Evolutionary conservation across 2,888 invertebrate genomes (phyloP), one percentile per base, ranked within the genome.

Genomic region (Rhimphoctona megacephalus): DNA sequence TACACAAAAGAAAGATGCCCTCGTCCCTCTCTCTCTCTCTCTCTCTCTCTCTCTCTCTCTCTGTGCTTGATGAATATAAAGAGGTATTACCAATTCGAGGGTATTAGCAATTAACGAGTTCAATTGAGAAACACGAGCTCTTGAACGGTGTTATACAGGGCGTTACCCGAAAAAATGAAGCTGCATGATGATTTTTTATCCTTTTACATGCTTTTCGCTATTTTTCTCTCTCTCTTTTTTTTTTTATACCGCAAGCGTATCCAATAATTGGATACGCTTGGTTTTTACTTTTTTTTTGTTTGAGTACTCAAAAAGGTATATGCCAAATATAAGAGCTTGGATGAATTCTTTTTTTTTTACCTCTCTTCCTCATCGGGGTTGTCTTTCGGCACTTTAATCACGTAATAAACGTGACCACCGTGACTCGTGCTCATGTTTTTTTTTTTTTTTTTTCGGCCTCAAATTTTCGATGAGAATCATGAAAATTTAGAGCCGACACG

Each of bases 401-500:
- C 96, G 94, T 97, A 97, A 94, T 96, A 97, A 89, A 97, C 94
- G 91, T 96, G 95, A 91, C 96, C 96, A 90, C 96, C 96, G 94
- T 96, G 96, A 87, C 95, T 95, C 89, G 95, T 95, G 88, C 96
- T 95, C 95, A 95, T 95, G 86, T 83, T 92, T 76, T 81, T 76
- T 43, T 81, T 14, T 36, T 33, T 5, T 7, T n/a, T 19, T 14
- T 67, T 52, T 64, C 43, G 61, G 17, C 9, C 39, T 79, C 57
- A 73, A 67, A 79, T 57, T 54, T 25, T 54, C 72, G 77, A 22
- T n/a, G 17, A n/a, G 67, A 76, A 64, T 82, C 69, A 84, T 79
- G 33, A 85, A 80, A 72, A 79, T 82, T 70, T 54, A n/a, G 14
- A 33, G 67, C n/a, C 67, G 30, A 79, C n/a, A 22, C 61, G 72